A percentile compares a stretch with the other conserved stretches of the same genome.
Evolutionary conservation across 2,797 vertebrate species (phyloP).

Genomic region (Pseudochirops cupreus): DNA sequence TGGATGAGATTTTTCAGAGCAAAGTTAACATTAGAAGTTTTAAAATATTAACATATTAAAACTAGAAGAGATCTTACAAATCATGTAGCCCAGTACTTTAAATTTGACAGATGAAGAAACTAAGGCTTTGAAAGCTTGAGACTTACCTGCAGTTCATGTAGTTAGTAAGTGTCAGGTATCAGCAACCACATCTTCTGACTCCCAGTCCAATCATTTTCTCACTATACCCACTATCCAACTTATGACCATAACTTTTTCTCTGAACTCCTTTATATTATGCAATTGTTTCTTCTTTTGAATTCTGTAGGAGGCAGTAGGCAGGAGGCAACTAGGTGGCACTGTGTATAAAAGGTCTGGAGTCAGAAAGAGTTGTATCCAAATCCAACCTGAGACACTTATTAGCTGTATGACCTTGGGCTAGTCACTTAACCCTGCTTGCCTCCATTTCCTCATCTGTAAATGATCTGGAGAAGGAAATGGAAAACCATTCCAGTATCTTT

Average conservation of each 20-base stretch:
- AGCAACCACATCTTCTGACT: background rate
- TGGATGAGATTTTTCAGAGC: too few relatives aligned
- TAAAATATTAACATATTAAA: too few relatives aligned
- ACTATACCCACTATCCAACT: background rate
- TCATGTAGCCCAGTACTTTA: background rate
- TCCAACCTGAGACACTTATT: too few relatives aligned
- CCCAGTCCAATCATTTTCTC: background rate
- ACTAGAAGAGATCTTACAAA: background rate
- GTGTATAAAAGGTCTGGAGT: background rate
- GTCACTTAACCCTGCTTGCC: background rate
- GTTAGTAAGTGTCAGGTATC: background rate
- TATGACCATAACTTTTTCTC: background rate
- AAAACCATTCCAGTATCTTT: background rate
- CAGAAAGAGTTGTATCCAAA: background rate
- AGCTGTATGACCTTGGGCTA: background rate
- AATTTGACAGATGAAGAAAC: background rate
- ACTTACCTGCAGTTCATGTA: background rate
- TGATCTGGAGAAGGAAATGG: background rate
- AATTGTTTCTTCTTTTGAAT: background rate
- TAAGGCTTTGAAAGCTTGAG: background rate
- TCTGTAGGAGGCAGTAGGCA: background rate
- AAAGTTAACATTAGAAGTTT: too few relatives aligned
- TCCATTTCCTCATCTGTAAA: background rate
- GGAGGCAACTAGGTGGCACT: background rate
- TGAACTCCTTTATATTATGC: background rate